These are phyloP conservation scores for Diglossa cyanea DNA, from an alignment of 2,797 vertebrate species.

Conservation along the genomic window DNA sequence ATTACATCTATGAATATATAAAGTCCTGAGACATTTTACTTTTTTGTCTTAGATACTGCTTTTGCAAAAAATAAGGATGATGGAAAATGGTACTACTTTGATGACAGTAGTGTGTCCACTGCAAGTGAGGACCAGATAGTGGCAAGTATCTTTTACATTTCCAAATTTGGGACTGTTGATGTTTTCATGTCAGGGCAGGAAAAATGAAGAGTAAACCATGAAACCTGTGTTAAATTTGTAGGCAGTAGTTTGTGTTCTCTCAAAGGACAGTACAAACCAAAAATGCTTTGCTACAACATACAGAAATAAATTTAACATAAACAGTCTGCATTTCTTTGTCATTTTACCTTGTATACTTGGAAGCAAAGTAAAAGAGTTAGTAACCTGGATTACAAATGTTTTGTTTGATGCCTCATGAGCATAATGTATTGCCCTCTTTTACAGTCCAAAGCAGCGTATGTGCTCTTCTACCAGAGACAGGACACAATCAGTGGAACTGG, in stretches of 20 bases:
- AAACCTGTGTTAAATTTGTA: neutral
- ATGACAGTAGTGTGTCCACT: conserved; percentile 94
- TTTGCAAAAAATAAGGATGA: conserved; percentile 97
- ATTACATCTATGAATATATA: neutral
- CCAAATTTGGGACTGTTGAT: neutral
- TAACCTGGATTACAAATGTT: neutral
- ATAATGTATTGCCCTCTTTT: neutral
- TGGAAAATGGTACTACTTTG: conserved; percentile 96
- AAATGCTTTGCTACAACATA: neutral
- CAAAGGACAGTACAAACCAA: neutral
- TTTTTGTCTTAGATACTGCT: conserved; percentile 86
- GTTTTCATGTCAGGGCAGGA: neutral
- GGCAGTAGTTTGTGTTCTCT: neutral
- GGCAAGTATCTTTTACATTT: conserved; percentile 79
- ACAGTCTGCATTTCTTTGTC: neutral
- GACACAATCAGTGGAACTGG: conserved; percentile 95
- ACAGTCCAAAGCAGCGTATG: conserved; percentile 97
- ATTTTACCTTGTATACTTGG: neutral
- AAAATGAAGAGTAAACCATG: neutral
- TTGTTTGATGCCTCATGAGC: neutral
- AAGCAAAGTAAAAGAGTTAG: neutral
- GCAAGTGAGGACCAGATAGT: conserved; percentile 95
- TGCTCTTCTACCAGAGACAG: conserved; percentile 97
- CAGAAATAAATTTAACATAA: neutral
- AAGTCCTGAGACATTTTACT: neutral